These are phyloP conservation scores for Hemitrygon akajei DNA, from an alignment of 2,797 vertebrate genomes.

Conservation along the genomic window DNA sequence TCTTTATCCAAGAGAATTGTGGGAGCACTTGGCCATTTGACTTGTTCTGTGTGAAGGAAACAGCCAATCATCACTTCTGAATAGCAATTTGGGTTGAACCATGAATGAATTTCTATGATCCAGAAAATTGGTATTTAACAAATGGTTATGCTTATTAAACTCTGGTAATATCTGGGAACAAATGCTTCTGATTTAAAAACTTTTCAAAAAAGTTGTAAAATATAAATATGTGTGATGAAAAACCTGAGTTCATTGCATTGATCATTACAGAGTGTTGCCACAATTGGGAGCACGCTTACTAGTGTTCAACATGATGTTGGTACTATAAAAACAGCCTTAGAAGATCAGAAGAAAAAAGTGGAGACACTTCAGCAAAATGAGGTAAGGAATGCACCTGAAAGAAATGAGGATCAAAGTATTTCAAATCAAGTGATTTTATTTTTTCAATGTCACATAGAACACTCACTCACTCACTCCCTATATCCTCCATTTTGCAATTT, in stretches of 20 bases:
- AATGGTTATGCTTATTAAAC: not conserved
- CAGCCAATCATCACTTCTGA: not conserved
- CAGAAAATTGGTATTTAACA: not conserved
- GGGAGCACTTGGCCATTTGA: not conserved
- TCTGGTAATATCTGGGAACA: not conserved
- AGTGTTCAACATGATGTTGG: constrained; percentile 88
- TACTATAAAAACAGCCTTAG: constrained; percentile 72
- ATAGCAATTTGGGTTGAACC: not conserved
- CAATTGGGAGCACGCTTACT: constrained; percentile 86
- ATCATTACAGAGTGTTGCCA: constrained; percentile 79
- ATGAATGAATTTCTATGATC: not conserved
- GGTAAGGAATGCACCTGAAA: constrained; percentile 52
- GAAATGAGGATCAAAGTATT: not conserved
- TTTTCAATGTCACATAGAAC: not conserved
- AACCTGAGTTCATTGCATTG: not conserved
- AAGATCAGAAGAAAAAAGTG: constrained; percentile 70
- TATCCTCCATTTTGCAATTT: not conserved
- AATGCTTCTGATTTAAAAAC: not conserved
- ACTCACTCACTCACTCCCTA: too few relatives aligned
- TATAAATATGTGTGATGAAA: not conserved
- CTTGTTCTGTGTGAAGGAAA: not conserved
- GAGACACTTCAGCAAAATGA: constrained; percentile 56
- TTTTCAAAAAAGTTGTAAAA: not conserved
- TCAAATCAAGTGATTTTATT: not conserved
- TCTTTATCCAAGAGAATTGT: not conserved